These are phyloP conservation scores for Pollenia angustigena DNA, from an alignment of 2,888 invertebrate genomes.

Conservation along the genomic window DNA sequence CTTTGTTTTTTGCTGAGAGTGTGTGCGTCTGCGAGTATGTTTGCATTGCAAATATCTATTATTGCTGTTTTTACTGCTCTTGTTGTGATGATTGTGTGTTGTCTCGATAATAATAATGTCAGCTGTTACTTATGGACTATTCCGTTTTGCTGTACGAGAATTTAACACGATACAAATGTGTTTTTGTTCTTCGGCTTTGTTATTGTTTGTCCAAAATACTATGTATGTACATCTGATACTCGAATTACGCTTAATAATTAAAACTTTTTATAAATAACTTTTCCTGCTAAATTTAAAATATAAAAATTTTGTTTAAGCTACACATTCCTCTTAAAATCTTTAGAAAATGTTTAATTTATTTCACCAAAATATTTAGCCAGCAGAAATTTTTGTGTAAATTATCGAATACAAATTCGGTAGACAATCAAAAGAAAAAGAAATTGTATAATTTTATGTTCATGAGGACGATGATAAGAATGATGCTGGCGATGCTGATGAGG, in stretches of 20 bases:
- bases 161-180: slow-evolving; percentile 35
- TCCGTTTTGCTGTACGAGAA: slow-evolving; percentile 18
- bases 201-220: slow-evolving; percentile 34
- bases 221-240: slow-evolving; percentile 16
- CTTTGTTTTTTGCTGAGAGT: background rate
- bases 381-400: background rate
- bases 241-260: background rate
- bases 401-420: slow-evolving; percentile 47
- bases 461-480: slow-evolving; percentile 28
- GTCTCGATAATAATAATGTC: slow-evolving; percentile 35
- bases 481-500: slow-evolving; percentile 27
- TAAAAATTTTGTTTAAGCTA: background rate
- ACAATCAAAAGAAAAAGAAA: slow-evolving; percentile 20
- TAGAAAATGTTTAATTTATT: background rate
- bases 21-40: slow-evolving; percentile 6
- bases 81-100: slow-evolving; percentile 24
- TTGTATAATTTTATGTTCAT: slow-evolving; percentile 53
- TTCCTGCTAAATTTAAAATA: background rate
- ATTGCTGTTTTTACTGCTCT: slow-evolving; percentile 26
- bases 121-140: slow-evolving; percentile 41
- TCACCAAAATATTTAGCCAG: background rate
- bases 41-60: slow-evolving; percentile 17
- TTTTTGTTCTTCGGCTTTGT: background rate
- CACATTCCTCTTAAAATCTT: background rate
- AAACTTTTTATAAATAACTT: background rate